Evolutionary conservation across 2,113 vertebrate species (phyloP).

Genomic region (Amazona vittata): DNA sequence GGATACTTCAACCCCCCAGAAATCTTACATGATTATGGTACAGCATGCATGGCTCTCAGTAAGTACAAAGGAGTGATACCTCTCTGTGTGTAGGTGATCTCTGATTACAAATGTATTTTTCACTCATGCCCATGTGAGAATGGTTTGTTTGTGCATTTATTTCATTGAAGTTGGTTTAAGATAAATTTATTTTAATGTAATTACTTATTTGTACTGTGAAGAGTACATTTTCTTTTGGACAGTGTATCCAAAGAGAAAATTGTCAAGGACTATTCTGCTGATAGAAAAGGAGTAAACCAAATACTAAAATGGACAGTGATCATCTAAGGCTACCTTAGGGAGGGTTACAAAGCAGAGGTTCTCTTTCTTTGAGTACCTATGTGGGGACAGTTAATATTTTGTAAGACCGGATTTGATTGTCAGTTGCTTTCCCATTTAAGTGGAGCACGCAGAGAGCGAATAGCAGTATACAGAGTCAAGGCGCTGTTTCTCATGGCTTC

Average conservation of each 20-base stretch:
- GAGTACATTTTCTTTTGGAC: background rate
- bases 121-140: background rate
- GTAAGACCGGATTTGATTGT: background rate
- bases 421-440: background rate
- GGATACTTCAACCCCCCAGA: background rate
- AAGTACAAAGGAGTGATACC: background rate
- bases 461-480: background rate
- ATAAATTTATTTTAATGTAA: background rate
- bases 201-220: background rate
- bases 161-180: background rate
- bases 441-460: background rate
- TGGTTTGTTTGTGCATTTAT: background rate
- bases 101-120: background rate
- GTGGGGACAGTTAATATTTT: background rate
- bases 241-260: background rate
- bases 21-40: background rate
- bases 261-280: background rate
- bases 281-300: background rate
- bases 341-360: background rate
- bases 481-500: background rate
- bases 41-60: background rate
- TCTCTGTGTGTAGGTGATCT: background rate
- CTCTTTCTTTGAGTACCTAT: background rate
- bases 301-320: background rate
- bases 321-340: background rate